phyloP scores from a whole-genome alignment of 1,140 invertebrate genomes.

The Cheumatopsyche charites region DNA sequence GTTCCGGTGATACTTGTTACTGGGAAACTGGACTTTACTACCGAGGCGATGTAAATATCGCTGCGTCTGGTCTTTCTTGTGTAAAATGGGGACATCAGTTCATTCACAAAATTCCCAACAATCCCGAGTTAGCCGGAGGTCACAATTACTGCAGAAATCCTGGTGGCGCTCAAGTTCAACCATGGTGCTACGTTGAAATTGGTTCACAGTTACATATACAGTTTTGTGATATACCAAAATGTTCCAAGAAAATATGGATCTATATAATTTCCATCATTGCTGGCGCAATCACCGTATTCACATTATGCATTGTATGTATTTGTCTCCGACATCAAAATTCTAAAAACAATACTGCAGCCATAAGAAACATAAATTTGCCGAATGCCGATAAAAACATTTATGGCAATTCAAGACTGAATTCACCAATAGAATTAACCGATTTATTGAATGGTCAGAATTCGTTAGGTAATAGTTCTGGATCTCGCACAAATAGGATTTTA shows the following conservation, averaged over 20 bases:
- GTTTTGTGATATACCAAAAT: slow-evolving; percentile 84
- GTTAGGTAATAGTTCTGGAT: slow-evolving; percentile 62
- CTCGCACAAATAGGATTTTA: slow-evolving; percentile 62
- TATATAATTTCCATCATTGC: slow-evolving; percentile 63
- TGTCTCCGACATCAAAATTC: slow-evolving; percentile 61
- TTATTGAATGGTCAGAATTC: slow-evolving; percentile 68
- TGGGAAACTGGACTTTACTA: slow-evolving; percentile 84
- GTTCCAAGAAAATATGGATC: slow-evolving; percentile 71
- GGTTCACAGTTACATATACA: slow-evolving; percentile 71
- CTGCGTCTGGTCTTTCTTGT: slow-evolving; percentile 76
- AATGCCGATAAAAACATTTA: slow-evolving; percentile 82
- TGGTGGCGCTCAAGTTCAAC: slow-evolving; percentile 74
- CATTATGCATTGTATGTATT: slow-evolving; percentile 56
- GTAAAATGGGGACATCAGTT: slow-evolving; percentile 83
- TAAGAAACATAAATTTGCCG: slow-evolving; percentile 70
- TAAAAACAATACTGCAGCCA: slow-evolving; percentile 64
- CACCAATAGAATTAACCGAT: slow-evolving; percentile 79
- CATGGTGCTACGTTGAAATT: slow-evolving; percentile 90
- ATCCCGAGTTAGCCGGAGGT: slow-evolving; percentile 81
- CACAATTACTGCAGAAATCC: slow-evolving; percentile 95
- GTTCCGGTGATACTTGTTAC: slow-evolving; percentile 80
- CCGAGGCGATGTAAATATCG: slow-evolving; percentile 75
- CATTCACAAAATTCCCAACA: slow-evolving; percentile 73
- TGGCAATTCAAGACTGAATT: slow-evolving; percentile 69
- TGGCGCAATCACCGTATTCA: slow-evolving; percentile 52